phyloP scores from a whole-genome alignment of 2,888 invertebrate species.

The Crocallis elinguaria region DNA sequence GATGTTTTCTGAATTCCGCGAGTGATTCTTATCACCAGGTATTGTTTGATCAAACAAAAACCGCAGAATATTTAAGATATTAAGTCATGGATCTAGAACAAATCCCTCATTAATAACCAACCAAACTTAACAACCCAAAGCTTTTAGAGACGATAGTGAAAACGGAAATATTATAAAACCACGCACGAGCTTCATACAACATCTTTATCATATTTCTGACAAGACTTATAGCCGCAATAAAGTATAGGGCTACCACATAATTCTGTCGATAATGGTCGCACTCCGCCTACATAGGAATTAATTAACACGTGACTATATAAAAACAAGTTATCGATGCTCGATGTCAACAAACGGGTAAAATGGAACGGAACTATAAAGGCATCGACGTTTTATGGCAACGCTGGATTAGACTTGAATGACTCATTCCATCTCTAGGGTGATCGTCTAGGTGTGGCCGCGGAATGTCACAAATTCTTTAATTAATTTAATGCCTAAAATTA shows the following conservation, averaged over 20 bases:
- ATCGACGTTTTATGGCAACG: conserved; percentile 65
- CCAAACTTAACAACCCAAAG: neutral
- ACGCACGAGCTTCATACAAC: conserved; percentile 54
- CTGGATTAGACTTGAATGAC: conserved; percentile 72
- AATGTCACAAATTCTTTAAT: conserved; percentile 47
- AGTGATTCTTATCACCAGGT: no score
- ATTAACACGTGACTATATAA: conserved; percentile 77
- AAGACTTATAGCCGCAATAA: conserved; percentile 71
- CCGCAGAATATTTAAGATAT: no score
- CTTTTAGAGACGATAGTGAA: conserved; percentile 48
- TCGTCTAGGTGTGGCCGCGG: conserved; percentile 57
- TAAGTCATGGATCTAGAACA: neutral
- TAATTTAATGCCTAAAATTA: conserved; percentile 24
- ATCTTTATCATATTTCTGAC: conserved; percentile 69
- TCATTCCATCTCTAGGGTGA: conserved; percentile 63
- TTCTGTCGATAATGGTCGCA: conserved; percentile 76
- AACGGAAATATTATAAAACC: conserved; percentile 54
- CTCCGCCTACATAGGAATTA: conserved; percentile 80
- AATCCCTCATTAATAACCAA: neutral
- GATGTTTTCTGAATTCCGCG: no score
- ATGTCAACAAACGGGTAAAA: conserved; percentile 72
- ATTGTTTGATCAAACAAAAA: neutral
- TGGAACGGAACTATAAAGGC: conserved; percentile 72
- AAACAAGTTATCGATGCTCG: conserved; percentile 72
- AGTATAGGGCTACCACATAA: conserved; percentile 78